Evolutionary conservation across 37 sponge, comb jelly and placozoan genomes (phyloP), one percentile per base, ranked within the genome.

Genomic region (Axinella damicornis): DNA sequence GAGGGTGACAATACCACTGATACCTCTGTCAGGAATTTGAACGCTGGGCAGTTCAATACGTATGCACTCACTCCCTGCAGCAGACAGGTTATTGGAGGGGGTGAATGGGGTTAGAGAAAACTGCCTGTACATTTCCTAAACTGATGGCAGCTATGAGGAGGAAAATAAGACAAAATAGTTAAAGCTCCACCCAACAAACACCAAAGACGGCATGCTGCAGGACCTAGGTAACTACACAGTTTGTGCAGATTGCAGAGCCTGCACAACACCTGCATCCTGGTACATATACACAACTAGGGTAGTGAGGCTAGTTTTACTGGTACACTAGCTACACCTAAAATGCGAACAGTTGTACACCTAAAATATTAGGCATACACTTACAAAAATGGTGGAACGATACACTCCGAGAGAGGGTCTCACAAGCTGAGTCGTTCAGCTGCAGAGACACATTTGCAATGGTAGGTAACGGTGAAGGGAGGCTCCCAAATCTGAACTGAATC

Each of bases 51-150:
- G 78, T 2, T 22, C 37, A 22, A 62, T 74, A 9, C 13, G 0
- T n/a, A 92, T 55, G 52, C 92, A 92, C 41, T 87, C 84, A 5
- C 12, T 27, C 62, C 55, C 62, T 40, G 81, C 39, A 31, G 27
- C 52, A 2, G 40, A 6, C 24, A 53, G 2, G 33, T 15, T n/a
- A 13, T 52, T 14, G 2, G 31, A 25, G 19, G 38, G 6, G 14
- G 30, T 25, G 11, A 61, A 33, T 32, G 81, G 75, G 21, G 39
- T 64, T 0, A 68, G 52, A 14, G 67, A 31, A 22, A 90, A 71
- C 4, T 57, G 84, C 94, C 20, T 2, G 63, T 33, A 31, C 19
- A 18, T n/a, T 17, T 62, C 41, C 54, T 0, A 39, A 32, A 32
- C 33, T 58, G 55, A 63, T 12, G 28, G 20, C 65, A 30, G 32